Conservation (phyloP, 2,888 invertebrate species). For the Steinernema scapterisci region DNA sequence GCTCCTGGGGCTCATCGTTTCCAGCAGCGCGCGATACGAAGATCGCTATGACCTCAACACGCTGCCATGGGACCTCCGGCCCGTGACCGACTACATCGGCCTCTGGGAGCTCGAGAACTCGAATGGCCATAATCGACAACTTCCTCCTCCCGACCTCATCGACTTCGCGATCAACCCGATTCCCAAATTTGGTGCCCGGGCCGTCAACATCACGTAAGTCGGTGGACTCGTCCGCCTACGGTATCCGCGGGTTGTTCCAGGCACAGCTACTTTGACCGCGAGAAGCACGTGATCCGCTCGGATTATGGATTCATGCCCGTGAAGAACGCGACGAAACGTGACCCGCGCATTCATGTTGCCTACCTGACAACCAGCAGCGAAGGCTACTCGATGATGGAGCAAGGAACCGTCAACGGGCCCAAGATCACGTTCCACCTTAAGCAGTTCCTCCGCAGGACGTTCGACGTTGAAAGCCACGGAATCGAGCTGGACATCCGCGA, state of each 20-base stretch:
- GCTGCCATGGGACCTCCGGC: constrained; percentile 63
- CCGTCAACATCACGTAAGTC: constrained; percentile 64
- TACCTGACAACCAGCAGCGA: constrained; percentile 65
- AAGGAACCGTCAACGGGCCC: constrained; percentile 63
- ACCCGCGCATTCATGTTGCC: constrained; percentile 64
- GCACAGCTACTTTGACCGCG: constrained; percentile 61
- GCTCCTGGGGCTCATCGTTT: constrained; percentile 4
- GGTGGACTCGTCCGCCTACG: not conserved
- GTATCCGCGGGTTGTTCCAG: constrained; percentile 41
- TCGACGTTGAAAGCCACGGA: constrained; percentile 59
- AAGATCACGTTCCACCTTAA: constrained; percentile 65
- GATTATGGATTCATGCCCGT: constrained; percentile 67
- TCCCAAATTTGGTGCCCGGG: constrained; percentile 66
- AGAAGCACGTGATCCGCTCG: constrained; percentile 57
- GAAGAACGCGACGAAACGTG: constrained; percentile 64
- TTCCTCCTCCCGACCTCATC: constrained; percentile 64
- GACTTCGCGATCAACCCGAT: constrained; percentile 67
- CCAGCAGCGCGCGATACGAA: constrained; percentile 8
- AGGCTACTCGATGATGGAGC: constrained; percentile 67
- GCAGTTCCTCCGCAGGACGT: constrained; percentile 63
- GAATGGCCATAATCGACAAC: constrained; percentile 46
- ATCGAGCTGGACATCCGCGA: constrained; percentile 62
- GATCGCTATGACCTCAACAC: constrained; percentile 46
- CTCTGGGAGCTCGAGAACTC: constrained; percentile 52
- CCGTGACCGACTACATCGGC: constrained; percentile 62